Percentiles rank a stretch among this genome's conserved stretches.
These are phyloP conservation scores for Campylomormyrus numenius DNA, from an alignment of 2,113 vertebrate species.

Conservation along the genomic window DNA sequence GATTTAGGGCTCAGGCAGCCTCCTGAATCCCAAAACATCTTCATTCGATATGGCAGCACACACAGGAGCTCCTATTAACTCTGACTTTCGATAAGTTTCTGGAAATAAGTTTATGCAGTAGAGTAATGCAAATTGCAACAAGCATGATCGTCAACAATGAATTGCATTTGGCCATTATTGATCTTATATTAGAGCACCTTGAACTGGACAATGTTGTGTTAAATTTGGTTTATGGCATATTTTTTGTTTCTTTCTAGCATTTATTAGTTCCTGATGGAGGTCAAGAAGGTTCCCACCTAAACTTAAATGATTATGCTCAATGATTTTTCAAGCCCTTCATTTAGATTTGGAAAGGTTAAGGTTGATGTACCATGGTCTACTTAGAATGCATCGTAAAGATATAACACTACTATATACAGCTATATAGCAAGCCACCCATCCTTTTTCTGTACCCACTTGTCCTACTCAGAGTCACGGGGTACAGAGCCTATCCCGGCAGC, in stretches of 20 bases:
- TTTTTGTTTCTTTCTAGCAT: background rate
- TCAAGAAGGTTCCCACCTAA: background rate
- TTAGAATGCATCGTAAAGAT: background rate
- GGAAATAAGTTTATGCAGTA: background rate
- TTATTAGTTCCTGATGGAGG: background rate
- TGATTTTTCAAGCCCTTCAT: background rate
- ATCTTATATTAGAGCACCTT: background rate
- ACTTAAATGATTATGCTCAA: background rate
- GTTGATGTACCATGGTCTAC: background rate
- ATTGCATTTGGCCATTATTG: background rate
- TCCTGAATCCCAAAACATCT: background rate
- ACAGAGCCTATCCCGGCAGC: background rate
- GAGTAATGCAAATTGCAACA: no score
- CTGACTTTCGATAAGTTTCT: background rate
- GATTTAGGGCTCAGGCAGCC: background rate
- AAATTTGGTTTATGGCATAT: background rate
- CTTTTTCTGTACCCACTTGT: background rate
- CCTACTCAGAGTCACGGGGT: background rate
- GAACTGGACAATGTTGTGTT: background rate
- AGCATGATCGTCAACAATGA: no score
- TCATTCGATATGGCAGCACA: background rate
- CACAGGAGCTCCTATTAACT: background rate
- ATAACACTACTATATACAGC: background rate
- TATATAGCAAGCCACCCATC: background rate
- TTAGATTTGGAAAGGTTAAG: background rate